phyloP scores from a whole-genome alignment of 2,797 vertebrate species.

The Spheniscus humboldti region DNA sequence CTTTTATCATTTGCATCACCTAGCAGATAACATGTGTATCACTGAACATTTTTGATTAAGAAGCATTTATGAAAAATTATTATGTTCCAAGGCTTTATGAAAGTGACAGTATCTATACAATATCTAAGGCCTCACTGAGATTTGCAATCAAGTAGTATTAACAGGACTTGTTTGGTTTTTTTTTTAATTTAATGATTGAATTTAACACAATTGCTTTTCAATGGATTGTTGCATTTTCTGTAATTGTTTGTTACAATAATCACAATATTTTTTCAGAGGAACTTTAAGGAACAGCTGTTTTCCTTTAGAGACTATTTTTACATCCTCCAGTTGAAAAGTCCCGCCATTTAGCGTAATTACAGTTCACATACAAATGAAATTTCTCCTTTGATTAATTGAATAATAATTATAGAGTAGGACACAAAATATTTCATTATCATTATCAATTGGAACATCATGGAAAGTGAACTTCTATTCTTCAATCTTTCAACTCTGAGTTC shows the following conservation, averaged over 20 bases:
- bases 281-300: not conserved
- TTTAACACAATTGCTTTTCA: not conserved
- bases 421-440: not conserved
- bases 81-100: not conserved
- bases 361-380: not conserved
- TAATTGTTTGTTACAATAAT: not conserved
- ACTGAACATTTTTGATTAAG: not conserved
- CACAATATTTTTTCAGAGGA: not conserved
- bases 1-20: not conserved
- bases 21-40: not conserved
- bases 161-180: not conserved
- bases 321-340: not conserved
- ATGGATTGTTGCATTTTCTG: not conserved
- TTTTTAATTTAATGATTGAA: not conserved
- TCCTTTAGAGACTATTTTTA: not conserved
- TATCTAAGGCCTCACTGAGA: not conserved
- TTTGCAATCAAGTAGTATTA: not conserved
- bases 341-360: not conserved
- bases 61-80: not conserved
- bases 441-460: not conserved
- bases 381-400: not conserved
- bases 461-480: not conserved
- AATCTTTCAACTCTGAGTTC: not conserved
- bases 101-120: not conserved
- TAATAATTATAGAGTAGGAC: not conserved